These are phyloP conservation scores for Zele albiditarsus DNA, from an alignment of 2,888 invertebrate genomes.

Conservation along the genomic window DNA sequence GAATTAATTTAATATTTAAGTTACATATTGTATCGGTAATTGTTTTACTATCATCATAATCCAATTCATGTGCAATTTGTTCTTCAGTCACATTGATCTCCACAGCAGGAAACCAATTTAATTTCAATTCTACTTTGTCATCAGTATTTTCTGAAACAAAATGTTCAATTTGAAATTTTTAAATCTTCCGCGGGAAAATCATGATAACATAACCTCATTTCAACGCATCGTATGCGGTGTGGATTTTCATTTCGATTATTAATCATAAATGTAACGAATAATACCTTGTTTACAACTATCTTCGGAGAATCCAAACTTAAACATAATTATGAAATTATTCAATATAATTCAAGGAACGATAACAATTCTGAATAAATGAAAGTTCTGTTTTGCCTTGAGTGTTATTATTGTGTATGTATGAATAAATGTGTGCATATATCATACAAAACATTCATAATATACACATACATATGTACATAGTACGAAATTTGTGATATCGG, in stretches of 20 bases:
- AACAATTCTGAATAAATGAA: background rate
- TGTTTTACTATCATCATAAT: conserved; percentile 34
- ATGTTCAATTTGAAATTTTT: conserved; percentile 32
- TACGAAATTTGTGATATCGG: conserved; percentile 22
- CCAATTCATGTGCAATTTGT: conserved; percentile 50
- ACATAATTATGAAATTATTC: conserved; percentile 40
- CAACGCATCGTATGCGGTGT: background rate
- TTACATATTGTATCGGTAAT: conserved; percentile 23
- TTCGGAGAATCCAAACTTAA: conserved; percentile 43
- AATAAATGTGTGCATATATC: no score
- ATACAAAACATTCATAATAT: no score
- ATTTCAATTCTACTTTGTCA: conserved; percentile 15
- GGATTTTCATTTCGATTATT: background rate
- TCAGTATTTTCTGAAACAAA: conserved; percentile 31
- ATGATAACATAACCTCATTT: conserved; percentile 39
- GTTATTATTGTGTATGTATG: no score
- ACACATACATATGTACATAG: no score
- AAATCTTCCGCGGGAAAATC: conserved; percentile 31
- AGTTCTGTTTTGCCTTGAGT: no score
- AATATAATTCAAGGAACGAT: background rate
- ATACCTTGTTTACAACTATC: conserved; percentile 31
- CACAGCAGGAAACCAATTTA: conserved; percentile 62
- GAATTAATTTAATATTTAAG: conserved; percentile 58
- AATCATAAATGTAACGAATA: conserved; percentile 1
- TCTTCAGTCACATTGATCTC: conserved; percentile 56